Percentiles rank a stretch among this genome's conserved stretches.
These are phyloP conservation scores for Brachionus rubens DNA, from an alignment of 1,140 invertebrate species.

Conservation along the genomic window DNA sequence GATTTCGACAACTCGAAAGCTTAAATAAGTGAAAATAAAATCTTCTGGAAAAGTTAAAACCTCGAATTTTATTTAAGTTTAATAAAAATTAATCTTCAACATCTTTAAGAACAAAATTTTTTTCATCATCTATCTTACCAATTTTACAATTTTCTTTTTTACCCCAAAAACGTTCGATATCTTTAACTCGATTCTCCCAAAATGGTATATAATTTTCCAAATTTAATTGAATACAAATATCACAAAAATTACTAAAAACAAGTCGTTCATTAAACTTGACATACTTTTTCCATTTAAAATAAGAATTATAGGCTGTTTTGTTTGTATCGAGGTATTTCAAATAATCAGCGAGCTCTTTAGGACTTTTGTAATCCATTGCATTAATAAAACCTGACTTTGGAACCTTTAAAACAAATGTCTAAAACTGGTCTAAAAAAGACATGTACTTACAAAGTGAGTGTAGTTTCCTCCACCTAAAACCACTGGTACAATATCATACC, in stretches of 20 bases:
- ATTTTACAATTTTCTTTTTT: conserved; percentile 10
- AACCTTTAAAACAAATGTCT: background rate
- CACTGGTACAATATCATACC: conserved; percentile 44
- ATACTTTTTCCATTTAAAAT: conserved; percentile 33
- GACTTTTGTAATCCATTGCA: conserved; percentile 45
- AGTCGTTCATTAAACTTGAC: background rate
- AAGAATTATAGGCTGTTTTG: conserved; percentile 15
- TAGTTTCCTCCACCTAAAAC: conserved; percentile 43
- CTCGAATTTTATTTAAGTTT: too few relatives aligned
- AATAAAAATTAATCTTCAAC: too few relatives aligned
- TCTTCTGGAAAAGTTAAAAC: too few relatives aligned
- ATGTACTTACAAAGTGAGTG: background rate
- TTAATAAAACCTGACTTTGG: conserved; percentile 42
- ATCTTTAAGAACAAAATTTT: too few relatives aligned
- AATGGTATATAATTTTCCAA: conserved; percentile 5
- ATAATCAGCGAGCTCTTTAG: conserved; percentile 47
- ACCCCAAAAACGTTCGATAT: background rate
- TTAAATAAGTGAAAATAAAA: too few relatives aligned
- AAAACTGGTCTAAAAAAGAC: too few relatives aligned
- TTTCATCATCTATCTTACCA: background rate
- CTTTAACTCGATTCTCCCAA: background rate
- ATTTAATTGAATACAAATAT: conserved; percentile 21
- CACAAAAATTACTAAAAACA: background rate
- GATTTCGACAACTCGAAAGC: too few relatives aligned
- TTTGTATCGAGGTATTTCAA: conserved; percentile 45